phyloP scores from a whole-genome alignment of 2,113 vertebrate species.

The Meleagris gallopavo region DNA sequence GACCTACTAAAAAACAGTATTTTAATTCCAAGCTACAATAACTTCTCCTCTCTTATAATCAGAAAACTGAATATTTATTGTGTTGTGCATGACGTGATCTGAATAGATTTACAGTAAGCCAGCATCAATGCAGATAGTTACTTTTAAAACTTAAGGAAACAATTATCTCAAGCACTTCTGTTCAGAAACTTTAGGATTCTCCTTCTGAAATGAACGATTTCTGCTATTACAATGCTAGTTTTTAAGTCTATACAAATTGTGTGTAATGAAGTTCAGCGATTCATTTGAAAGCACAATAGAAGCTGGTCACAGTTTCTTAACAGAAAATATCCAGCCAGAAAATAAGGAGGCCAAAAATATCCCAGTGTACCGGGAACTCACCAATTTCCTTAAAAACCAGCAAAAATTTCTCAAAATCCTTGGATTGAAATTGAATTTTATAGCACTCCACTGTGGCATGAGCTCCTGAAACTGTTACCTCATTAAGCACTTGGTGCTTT shows the following conservation, averaged over 20 bases:
- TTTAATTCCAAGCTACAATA: not conserved
- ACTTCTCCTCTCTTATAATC: not conserved
- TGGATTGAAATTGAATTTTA: not conserved
- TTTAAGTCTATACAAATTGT: not conserved
- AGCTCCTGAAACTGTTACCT: not conserved
- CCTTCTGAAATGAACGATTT: not conserved
- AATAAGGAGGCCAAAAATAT: not conserved
- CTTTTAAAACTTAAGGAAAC: not conserved
- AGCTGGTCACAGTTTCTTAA: not conserved
- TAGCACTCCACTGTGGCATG: not conserved
- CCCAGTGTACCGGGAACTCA: not conserved
- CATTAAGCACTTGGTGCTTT: not conserved
- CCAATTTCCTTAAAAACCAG: not conserved
- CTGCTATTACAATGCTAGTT: not conserved
- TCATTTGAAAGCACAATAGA: not conserved
- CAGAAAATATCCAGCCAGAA: not conserved
- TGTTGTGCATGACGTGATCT: not conserved
- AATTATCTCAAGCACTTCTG: not conserved
- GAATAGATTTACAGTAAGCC: not conserved
- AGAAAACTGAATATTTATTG: not conserved
- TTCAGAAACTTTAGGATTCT: not conserved
- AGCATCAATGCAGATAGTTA: not conserved
- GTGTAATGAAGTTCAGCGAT: not conserved
- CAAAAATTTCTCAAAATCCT: not conserved
- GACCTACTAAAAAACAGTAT: not conserved